phyloP scores from a whole-genome alignment of 2,888 invertebrate genomes.

The Syrista parreyssii region DNA sequence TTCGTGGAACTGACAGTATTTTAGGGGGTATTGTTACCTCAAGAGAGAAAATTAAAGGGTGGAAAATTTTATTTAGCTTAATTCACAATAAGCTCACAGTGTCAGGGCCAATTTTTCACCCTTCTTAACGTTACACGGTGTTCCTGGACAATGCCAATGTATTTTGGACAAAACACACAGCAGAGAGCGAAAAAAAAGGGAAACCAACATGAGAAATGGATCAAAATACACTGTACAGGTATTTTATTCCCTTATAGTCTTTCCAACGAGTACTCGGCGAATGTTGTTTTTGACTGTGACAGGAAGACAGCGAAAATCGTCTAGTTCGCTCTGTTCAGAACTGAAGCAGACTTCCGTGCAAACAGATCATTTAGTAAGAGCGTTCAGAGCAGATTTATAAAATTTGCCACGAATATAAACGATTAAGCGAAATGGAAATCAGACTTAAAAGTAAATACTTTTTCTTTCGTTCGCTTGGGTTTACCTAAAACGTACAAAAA shows the following conservation, averaged over 20 bases:
- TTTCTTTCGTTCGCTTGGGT: background rate
- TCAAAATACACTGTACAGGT: background rate
- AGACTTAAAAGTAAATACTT: background rate
- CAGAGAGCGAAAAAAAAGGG: background rate
- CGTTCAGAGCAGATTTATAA: too few relatives aligned
- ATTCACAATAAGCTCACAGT: background rate
- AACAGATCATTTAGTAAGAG: background rate
- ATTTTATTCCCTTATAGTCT: background rate
- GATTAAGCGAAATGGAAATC: background rate
- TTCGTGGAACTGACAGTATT: background rate
- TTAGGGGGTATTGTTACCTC: background rate
- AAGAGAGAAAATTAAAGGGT: background rate
- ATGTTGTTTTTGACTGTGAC: background rate
- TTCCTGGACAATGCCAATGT: background rate
- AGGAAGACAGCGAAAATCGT: background rate
- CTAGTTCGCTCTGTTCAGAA: background rate
- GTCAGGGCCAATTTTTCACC: background rate
- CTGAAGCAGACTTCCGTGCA: background rate
- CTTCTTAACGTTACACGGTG: background rate
- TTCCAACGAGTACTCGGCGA: background rate
- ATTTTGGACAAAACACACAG: background rate
- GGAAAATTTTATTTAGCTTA: background rate
- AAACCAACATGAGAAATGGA: background rate
- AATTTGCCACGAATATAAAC: background rate
- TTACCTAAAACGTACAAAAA: background rate